Conservation (phyloP, 2,888 invertebrate species). For the Ctenicera cuprea region DNA sequence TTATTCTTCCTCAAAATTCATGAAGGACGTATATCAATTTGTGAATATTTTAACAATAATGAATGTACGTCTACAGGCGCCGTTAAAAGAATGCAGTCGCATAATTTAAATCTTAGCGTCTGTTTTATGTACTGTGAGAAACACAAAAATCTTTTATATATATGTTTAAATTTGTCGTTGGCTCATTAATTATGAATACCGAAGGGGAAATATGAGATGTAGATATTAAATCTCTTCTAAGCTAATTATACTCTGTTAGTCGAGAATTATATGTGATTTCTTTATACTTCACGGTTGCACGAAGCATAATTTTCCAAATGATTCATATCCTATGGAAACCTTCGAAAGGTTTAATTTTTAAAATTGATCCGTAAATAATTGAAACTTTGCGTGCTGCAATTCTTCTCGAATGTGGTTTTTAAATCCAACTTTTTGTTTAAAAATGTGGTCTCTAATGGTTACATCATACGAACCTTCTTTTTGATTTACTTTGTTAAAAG, state of each 20-base stretch:
- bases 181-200: conserved; percentile 41
- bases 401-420: too few relatives aligned
- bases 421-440: too few relatives aligned
- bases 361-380: conserved; percentile 16
- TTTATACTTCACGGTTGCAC: conserved; percentile 6
- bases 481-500: too few relatives aligned
- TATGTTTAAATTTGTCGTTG: conserved; percentile 35
- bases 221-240: neutral
- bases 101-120: conserved; percentile 4
- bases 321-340: conserved; percentile 8
- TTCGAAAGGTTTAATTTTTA: conserved; percentile 7
- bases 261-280: conserved; percentile 19
- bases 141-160: conserved; percentile 16
- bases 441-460: too few relatives aligned
- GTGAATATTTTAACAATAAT: conserved; percentile 11
- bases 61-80: conserved; percentile 6
- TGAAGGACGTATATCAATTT: conserved; percentile 11
- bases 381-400: neutral
- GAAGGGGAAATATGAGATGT: conserved; percentile 31
- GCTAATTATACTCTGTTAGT: conserved; percentile 25
- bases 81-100: conserved; percentile 22
- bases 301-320: conserved; percentile 31
- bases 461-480: too few relatives aligned
- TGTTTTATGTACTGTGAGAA: conserved; percentile 8
- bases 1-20: neutral